phyloP scores from a whole-genome alignment of 2,888 invertebrate genomes.

The Ophion obscuratus region DNA sequence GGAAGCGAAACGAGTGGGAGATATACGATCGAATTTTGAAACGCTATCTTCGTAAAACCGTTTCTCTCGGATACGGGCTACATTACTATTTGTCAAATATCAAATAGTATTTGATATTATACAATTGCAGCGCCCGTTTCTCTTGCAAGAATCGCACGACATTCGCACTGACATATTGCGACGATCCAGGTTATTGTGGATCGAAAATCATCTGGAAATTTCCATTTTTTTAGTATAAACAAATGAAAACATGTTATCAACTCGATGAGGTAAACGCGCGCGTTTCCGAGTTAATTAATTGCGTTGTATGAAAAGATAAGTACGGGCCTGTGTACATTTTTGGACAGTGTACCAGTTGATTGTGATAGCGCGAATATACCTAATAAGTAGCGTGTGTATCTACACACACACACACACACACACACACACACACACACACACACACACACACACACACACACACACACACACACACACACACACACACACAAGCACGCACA shows the following conservation, averaged over 20 bases:
- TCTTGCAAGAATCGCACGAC: neutral
- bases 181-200: no score
- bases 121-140: neutral
- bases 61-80: no score
- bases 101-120: neutral
- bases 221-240: no score
- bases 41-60: no score
- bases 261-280: constrained; percentile 52
- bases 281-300: constrained; percentile 42
- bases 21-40: no score
- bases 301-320: constrained; percentile 23
- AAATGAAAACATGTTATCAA: constrained; percentile 10
- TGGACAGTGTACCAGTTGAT: constrained; percentile 61
- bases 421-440: neutral
- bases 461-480: no score
- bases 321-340: constrained; percentile 50
- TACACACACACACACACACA: constrained; percentile 3
- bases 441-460: no score
- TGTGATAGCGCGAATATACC: constrained; percentile 66
- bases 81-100: no score
- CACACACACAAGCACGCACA: no score
- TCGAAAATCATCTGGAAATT: no score
- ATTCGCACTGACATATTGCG: neutral
- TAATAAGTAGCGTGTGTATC: constrained; percentile 47
- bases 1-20: neutral